These are phyloP conservation scores for Microvelia longipes DNA, from an alignment of 1,140 invertebrate species.

Conservation along the genomic window DNA sequence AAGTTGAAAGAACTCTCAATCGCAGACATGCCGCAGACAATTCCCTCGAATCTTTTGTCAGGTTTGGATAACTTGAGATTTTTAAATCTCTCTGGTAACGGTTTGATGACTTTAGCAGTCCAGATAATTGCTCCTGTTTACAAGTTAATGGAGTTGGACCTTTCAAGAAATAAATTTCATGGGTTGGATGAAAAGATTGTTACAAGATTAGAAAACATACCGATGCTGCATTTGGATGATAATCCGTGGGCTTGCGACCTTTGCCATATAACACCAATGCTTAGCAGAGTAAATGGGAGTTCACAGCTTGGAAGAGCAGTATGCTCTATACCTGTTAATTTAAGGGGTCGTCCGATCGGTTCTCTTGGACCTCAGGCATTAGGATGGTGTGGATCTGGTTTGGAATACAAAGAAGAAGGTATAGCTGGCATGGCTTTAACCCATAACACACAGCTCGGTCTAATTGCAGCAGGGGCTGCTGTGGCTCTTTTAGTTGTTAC, in stretches of 20 bases:
- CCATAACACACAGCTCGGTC: constrained; percentile 37
- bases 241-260: constrained; percentile 53
- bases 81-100: constrained; percentile 40
- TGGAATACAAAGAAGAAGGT: constrained; percentile 21
- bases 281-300: constrained; percentile 36
- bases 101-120: constrained; percentile 37
- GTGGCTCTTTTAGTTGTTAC: constrained; percentile 37
- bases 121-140: constrained; percentile 37
- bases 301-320: constrained; percentile 25
- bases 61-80: constrained; percentile 35
- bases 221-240: constrained; percentile 36
- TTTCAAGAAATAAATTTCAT: constrained; percentile 43
- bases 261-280: constrained; percentile 41
- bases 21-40: constrained; percentile 32
- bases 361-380: constrained; percentile 33
- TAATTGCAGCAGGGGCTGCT: constrained; percentile 35
- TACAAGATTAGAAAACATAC: constrained; percentile 33
- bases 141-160: constrained; percentile 39
- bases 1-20: constrained; percentile 40
- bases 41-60: constrained; percentile 37
- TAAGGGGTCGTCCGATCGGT: constrained; percentile 34
- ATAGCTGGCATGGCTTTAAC: constrained; percentile 26
- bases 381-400: constrained; percentile 33
- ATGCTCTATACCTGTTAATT: constrained; percentile 35
- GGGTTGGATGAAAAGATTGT: constrained; percentile 40